Percentiles rank a stretch among this genome's conserved stretches.
Evolutionary conservation across 2,797 vertebrate genomes (phyloP).

Genomic region (Trachurus trachurus): DNA sequence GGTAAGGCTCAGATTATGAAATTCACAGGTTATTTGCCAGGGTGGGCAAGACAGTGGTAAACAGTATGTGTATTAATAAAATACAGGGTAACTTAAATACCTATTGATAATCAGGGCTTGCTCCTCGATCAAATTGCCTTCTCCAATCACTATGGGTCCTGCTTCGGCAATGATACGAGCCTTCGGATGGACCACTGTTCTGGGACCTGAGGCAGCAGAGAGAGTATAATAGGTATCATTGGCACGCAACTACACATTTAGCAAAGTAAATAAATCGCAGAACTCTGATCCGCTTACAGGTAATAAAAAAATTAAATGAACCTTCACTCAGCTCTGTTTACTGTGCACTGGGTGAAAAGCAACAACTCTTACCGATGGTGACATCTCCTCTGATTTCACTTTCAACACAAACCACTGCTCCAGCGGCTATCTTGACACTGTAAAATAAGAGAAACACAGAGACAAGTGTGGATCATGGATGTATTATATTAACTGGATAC

Average conservation of each 20-base stretch:
- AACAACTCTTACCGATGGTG: constrained; percentile 91
- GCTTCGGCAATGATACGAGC: constrained; percentile 97
- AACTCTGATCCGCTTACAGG: not conserved
- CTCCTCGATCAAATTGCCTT: constrained; percentile 98
- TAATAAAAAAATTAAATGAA: not conserved
- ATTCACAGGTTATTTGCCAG: not conserved
- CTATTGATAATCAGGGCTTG: constrained; percentile 96
- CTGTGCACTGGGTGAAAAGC: not conserved
- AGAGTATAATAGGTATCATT: fast-evolving
- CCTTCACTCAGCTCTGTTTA: not conserved
- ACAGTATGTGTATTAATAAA: not conserved
- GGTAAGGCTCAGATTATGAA: not conserved
- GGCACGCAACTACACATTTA: not conserved
- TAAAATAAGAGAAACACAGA: constrained; percentile 32
- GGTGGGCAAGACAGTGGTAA: not conserved
- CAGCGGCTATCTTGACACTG: constrained; percentile 96
- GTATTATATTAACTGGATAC: too few species aligned
- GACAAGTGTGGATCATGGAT: not conserved
- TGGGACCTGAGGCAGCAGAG: constrained; percentile 84
- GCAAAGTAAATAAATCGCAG: not conserved
- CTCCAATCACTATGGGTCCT: constrained; percentile 96
- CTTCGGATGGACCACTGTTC: constrained; percentile 97
- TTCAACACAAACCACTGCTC: constrained; percentile 97
- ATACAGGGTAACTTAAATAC: constrained; percentile 66
- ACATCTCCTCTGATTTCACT: constrained; percentile 98